Evolutionary conservation across 2,888 invertebrate species (phyloP), one percentile per base, ranked within the genome.

Genomic region (Suillia variegata): DNA sequence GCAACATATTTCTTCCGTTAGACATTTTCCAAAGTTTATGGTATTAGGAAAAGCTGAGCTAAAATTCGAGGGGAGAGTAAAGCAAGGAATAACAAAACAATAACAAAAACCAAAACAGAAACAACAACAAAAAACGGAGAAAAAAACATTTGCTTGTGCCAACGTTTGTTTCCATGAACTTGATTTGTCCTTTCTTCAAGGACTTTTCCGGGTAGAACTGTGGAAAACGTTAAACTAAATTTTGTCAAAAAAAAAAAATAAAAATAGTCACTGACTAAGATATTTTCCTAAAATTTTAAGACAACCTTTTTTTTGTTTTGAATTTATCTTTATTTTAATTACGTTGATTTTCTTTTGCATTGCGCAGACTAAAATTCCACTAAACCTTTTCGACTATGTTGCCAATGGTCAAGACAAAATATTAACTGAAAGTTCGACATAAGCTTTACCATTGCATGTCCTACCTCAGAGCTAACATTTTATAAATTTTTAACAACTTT

Each of bases 101-200:
- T 1, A 10, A 18, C 26, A 20, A 51, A 50, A 42, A 33, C 24
- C 21, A 54, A n/a, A 51, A 50, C 18, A 48, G n/a, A 42, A 38
- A 54, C 38, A 12, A 54, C 1, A n/a, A 15, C 21, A 17, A 49
- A 49, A 42, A 33, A 21, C 21, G 45, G 34, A 21, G 51, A 17
- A 51, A 42, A 13, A 48, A 21, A 21, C 22, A 51, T 49, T 24
- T 54, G 59, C 34, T 17, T 17, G 53, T 42, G 17, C 26, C 22
- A 47, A 55, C 51, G 51, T 45, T 42, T 64, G 63, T 67, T 66
- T 64, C 74, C 67, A 66, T 75, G 76, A 75, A 75, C 77, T 79
- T 78, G 76, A 76, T 77, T 77, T 78, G 79, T 77, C 80, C 80
- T 79, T 73, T 69, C 73, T 69, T 70, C 77, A 79, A 80, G 79